These are phyloP conservation scores for Halocynthia aurantium DNA, from an alignment of 23 tunicate species.

Conservation along the genomic window DNA sequence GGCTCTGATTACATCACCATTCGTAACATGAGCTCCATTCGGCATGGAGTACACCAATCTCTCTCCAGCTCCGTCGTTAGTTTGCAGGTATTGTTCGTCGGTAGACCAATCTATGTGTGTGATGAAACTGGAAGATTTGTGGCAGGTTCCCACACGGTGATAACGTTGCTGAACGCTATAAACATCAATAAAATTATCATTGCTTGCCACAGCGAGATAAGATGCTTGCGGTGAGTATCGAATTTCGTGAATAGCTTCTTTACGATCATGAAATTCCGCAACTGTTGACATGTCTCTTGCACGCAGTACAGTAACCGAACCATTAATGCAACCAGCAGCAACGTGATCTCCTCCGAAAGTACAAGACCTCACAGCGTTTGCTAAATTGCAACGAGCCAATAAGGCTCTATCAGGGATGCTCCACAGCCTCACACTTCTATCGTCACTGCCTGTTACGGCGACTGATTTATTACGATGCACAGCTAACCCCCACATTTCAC, in stretches of 20 bases:
- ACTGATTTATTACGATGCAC: constrained; percentile 59
- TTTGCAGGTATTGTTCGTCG: constrained; percentile 68
- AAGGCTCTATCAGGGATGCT: constrained; percentile 56
- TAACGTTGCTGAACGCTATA: constrained; percentile 67
- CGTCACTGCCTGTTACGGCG: constrained; percentile 95
- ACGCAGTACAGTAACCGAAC: constrained; percentile 57
- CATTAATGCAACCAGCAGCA: constrained; percentile 94
- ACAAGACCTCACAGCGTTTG: constrained; percentile 82
- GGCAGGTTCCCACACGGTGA: constrained; percentile 65
- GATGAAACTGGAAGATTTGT: constrained; percentile 93
- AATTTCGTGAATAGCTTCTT: constrained; percentile 93
- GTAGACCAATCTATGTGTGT: constrained; percentile 99
- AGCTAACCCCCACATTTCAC: constrained; percentile 96
- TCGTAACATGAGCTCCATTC: constrained; percentile 39
- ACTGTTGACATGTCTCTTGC: constrained; percentile 69
- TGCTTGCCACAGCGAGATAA: constrained; percentile 93
- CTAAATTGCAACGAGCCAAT: constrained; percentile 52
- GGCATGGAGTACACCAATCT: constrained; percentile 91
- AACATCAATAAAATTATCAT: constrained; percentile 94
- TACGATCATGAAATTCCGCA: constrained; percentile 60
- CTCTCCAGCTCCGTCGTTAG: constrained; percentile 99
- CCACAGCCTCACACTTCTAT: constrained; percentile 82
- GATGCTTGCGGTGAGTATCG: constrained; percentile 85
- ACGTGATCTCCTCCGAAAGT: constrained; percentile 63
- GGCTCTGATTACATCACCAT: constrained; percentile 64